These are phyloP conservation scores for Syngnathus acus DNA, from an alignment of 2,797 vertebrate species.

Conservation along the genomic window DNA sequence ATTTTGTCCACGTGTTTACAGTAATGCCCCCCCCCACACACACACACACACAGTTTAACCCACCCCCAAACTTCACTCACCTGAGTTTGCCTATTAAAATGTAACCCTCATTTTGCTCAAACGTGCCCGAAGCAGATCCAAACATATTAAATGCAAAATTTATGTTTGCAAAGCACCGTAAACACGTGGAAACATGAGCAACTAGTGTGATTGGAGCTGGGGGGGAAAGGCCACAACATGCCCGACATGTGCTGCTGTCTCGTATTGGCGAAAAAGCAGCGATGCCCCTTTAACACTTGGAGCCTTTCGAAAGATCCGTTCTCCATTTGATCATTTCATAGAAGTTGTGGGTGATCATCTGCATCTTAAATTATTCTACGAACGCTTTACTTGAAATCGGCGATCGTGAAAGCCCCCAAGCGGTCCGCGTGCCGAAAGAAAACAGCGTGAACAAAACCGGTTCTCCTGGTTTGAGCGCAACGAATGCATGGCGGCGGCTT, in stretches of 20 bases:
- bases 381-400: constrained; percentile 5
- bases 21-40: constrained; percentile 17
- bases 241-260: constrained; percentile 19
- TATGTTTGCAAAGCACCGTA: not conserved
- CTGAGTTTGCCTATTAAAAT: not conserved
- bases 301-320: constrained; percentile 7
- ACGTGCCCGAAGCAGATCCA: not conserved
- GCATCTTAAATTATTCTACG: not conserved
- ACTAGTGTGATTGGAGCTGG: constrained; percentile 11
- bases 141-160: not conserved
- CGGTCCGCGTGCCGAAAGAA: not conserved
- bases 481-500: constrained; percentile 31
- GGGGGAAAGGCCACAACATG: constrained; percentile 23
- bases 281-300: constrained; percentile 19
- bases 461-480: constrained; percentile 32
- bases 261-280: not conserved
- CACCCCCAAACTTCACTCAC: constrained; percentile 30
- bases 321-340: no score
- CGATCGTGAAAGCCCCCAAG: not conserved
- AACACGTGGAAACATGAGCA: not conserved
- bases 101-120: not conserved
- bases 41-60: constrained; percentile 13
- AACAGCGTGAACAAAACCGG: constrained; percentile 38
- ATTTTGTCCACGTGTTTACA: constrained; percentile 57
- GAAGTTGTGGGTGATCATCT: accelerated